A percentile compares a stretch with the other conserved stretches of the same genome.
phyloP scores from a whole-genome alignment of 2,888 invertebrate genomes.

The Timema cristinae region DNA sequence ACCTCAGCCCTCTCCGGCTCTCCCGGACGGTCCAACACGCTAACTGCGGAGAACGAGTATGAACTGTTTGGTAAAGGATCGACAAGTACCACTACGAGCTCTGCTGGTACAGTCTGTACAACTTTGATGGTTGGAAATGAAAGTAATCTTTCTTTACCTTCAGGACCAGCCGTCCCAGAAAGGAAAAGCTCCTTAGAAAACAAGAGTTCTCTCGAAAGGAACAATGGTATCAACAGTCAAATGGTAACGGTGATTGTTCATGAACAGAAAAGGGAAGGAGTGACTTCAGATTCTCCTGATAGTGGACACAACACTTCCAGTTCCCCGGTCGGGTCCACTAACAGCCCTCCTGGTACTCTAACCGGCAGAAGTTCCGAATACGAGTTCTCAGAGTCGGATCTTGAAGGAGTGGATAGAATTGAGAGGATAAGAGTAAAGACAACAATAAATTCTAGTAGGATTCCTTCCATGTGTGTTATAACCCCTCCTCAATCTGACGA shows the following conservation, averaged over 20 bases:
- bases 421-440: conserved; percentile 83
- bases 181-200: conserved; percentile 68
- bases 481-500: conserved; percentile 86
- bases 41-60: conserved; percentile 82
- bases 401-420: conserved; percentile 82
- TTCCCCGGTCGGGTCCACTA: conserved; percentile 69
- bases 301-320: conserved; percentile 79
- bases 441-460: conserved; percentile 78
- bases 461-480: conserved; percentile 89
- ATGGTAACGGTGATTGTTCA: conserved; percentile 58
- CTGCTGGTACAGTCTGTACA: conserved; percentile 85
- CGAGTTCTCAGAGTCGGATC: conserved; percentile 82
- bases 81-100: conserved; percentile 86
- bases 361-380: conserved; percentile 71
- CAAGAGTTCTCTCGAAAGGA: conserved; percentile 39
- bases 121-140: conserved; percentile 65
- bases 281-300: conserved; percentile 62
- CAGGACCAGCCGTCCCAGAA: conserved; percentile 76
- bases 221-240: conserved; percentile 44
- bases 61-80: conserved; percentile 82
- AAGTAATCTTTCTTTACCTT: conserved; percentile 53
- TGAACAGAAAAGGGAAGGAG: conserved; percentile 29
- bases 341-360: conserved; percentile 57
- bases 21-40: conserved; percentile 53
- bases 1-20: conserved; percentile 67